phyloP scores from a whole-genome alignment of 2,888 invertebrate genomes.

The Scrobipalpa atriplicella region DNA sequence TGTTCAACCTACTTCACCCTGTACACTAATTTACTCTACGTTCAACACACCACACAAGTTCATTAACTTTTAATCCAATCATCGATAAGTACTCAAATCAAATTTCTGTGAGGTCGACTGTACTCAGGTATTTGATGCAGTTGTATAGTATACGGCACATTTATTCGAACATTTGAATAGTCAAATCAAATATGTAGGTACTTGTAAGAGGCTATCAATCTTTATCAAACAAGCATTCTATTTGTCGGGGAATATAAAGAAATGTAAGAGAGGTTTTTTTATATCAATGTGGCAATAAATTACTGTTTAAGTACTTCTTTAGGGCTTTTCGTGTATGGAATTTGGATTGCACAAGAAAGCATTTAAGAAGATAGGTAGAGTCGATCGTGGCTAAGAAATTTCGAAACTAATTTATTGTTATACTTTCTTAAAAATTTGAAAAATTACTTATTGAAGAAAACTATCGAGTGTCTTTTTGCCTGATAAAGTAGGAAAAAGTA shows the following conservation, averaged over 20 bases:
- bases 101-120: slow-evolving; percentile 2
- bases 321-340: not conserved
- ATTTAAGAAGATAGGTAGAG: no score
- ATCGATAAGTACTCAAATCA: not conserved
- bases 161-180: slow-evolving; percentile 25
- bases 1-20: no score
- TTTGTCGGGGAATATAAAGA: slow-evolving; percentile 24
- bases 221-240: slow-evolving; percentile 28
- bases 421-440: no score
- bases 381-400: not conserved
- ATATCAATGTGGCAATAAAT: slow-evolving; percentile 1
- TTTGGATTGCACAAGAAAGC: not conserved
- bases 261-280: slow-evolving; percentile 7
- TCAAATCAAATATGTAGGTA: slow-evolving; percentile 22
- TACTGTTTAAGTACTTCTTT: slow-evolving; percentile 1
- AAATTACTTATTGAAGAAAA: no score
- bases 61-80: not conserved
- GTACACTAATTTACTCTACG: no score
- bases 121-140: slow-evolving; percentile 18
- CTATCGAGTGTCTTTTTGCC: no score
- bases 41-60: no score
- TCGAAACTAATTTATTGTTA: no score
- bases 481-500: no score
- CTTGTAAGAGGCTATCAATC: slow-evolving; percentile 29
- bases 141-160: slow-evolving; percentile 25